These are phyloP conservation scores for Drosophila truncata DNA, from an alignment of 1,140 invertebrate genomes.

Conservation along the genomic window DNA sequence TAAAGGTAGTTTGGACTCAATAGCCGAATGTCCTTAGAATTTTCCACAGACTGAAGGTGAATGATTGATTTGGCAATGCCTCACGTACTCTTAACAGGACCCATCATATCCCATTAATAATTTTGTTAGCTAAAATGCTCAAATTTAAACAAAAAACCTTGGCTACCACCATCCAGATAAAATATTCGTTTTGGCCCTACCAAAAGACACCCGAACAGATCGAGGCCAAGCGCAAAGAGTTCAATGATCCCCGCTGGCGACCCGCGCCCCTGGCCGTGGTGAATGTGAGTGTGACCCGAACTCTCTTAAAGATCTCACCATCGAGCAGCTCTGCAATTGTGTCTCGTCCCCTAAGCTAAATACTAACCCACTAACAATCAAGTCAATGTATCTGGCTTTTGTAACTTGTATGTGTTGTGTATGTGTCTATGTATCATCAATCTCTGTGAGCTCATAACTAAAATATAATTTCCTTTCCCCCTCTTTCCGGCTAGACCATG, in stretches of 20 bases:
- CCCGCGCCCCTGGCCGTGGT: constrained; percentile 88
- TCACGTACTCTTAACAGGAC: background rate
- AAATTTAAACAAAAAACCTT: constrained; percentile 7
- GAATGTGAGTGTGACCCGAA: constrained; percentile 87
- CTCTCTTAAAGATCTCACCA: constrained; percentile 18
- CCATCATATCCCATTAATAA: constrained; percentile 6
- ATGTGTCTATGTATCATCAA: background rate
- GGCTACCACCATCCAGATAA: constrained; percentile 86
- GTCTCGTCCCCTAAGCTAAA: constrained; percentile 28
- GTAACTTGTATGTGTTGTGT: constrained; percentile 27
- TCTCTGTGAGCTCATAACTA: background rate
- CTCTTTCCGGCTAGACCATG: constrained; percentile 88
- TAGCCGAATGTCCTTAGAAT: background rate
- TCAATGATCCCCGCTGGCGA: constrained; percentile 87
- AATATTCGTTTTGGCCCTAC: constrained; percentile 88
- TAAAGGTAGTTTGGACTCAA: background rate
- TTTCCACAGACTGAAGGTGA: background rate
- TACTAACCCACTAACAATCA: constrained; percentile 47
- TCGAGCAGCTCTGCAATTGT: constrained; percentile 41
- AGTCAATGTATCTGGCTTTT: constrained; percentile 37
- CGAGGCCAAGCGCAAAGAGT: constrained; percentile 86
- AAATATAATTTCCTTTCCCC: constrained; percentile 18
- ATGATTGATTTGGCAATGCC: background rate
- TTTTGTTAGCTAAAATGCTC: background rate
- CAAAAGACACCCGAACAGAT: constrained; percentile 87